Percentiles rank a stretch among this genome's conserved stretches.
Evolutionary conservation across 2,113 vertebrate genomes (phyloP).

Genomic region (Micromys minutus): DNA sequence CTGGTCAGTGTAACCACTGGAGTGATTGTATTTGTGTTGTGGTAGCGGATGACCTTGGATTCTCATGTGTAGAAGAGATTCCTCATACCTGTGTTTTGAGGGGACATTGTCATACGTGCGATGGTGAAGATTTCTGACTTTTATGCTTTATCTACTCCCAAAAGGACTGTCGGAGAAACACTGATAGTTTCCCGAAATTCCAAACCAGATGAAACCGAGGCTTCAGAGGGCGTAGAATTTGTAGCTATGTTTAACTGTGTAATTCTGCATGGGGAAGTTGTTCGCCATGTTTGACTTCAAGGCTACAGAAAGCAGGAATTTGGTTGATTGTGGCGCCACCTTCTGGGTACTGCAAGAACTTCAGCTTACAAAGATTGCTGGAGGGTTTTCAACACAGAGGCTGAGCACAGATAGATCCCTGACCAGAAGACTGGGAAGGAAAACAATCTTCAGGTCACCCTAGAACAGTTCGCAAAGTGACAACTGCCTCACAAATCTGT

Average conservation of each 20-base stretch:
- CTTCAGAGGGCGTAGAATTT: conserved; percentile 3
- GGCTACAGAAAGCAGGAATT: conserved; percentile 44
- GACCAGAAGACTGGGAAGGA: background rate
- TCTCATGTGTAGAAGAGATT: background rate
- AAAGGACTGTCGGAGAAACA: background rate
- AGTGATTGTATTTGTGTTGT: background rate
- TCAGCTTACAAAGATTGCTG: conserved; percentile 53
- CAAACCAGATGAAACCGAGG: conserved; percentile 11
- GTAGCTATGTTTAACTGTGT: background rate
- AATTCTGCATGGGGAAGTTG: conserved; percentile 48
- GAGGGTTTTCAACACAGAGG: background rate
- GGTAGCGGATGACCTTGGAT: background rate
- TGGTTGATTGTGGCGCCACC: conserved; percentile 83
- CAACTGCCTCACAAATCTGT: background rate
- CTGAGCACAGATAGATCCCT: background rate
- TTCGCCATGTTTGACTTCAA: background rate
- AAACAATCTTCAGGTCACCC: background rate
- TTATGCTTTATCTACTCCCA: background rate
- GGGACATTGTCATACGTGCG: background rate
- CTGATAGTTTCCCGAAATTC: conserved; percentile 26
- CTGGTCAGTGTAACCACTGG: background rate
- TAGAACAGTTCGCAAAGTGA: conserved; percentile 15
- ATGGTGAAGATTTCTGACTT: background rate
- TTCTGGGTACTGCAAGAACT: conserved; percentile 77
- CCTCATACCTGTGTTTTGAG: background rate